Base-by-base conservation (phyloP, 2,797 vertebrate genomes). In the Etheostoma nigrum region DNA sequence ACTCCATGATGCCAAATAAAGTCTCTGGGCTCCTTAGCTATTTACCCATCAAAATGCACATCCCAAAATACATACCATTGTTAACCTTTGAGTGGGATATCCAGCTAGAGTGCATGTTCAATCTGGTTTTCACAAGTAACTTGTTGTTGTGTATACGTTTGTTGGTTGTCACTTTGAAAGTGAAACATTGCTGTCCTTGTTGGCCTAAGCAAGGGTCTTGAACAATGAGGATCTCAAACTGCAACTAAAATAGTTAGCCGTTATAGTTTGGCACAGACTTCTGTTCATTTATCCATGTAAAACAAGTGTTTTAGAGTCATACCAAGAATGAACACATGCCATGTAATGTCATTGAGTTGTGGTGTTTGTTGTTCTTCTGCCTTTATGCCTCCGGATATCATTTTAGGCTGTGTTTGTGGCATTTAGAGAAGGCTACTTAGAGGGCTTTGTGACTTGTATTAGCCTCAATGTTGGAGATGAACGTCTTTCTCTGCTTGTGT, bases 61-160 rank as follows among this genome's bases (percentile, higher is more conserved):
- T 59, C 33, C 14, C 70, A 68, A 40, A 52, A 61, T 78, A 62
- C 18, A 55, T 27, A 5, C 53, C 25, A 59, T 51, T 86, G 78
- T 83, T 60, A 25, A 23, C 23, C 48, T 78, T 61, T 73, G 45
- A 73, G 53, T 44, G 2, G 1, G 36, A 40, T 65, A 36, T 68
- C 65, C n/a, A 62, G 53, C 21, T 18, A 11, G 6, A 25, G 8
- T 66, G 42, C 54, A 44, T 71, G 47, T 53, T 80, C 3, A 59
- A 52, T 79, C 19, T 69, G 21, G 40, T 69, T 60, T 57, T 3
- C 78, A 69, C 21, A 60, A 69, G 67, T 49, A 25, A 19, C 5
- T 53, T 81, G 18, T 63, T 58, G 9, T 63, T 73, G 76, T 57
- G 10, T 4, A 40, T n/a, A 55, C 44, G 51, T 48, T 54, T 82